Evolutionary conservation across 2,888 invertebrate species (phyloP), one percentile per base, ranked within the genome.

Genomic region (Athetis lepigone): DNA sequence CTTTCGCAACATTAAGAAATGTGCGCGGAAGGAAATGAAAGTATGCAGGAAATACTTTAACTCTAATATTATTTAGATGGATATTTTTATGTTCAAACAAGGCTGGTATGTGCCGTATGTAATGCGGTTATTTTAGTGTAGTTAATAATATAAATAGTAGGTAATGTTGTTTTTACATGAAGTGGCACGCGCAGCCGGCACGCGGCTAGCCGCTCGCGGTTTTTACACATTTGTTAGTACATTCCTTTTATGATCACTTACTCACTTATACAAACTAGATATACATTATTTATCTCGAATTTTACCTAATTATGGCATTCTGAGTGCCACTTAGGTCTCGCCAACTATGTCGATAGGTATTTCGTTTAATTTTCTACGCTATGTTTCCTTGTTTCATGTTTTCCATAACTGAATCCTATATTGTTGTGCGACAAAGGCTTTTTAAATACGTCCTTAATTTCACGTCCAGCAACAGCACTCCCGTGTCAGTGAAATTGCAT

Each of bases 11-110:
- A 62, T 70, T 58, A 52, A 63, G 58, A 67, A 72, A 61, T 62
- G 51, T 61, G 45, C 33, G 49, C 49, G 55, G 59, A 79, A 76
- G 72, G 67, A 79, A 75, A 75, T 79, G 76, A 79, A 68, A 70
- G 76, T 60, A 58, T 70, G 54, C 56, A 70, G 67, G 62, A 56
- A 70, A 78, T 66, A 54, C 54, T 64, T 58, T 46, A 29, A 42
- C 21, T 40, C 18, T 56, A 58, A 61, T 47, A 36, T 62, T 70
- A 70, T 70, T 64, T 50, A 40, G 23, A 54, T 75, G 37, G 46
- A 54, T 75, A 75, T 75, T 75, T 75, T 57, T 63, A 58, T 55
- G 19, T 63, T n/a, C n/a, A 29, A 63, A 45, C 37, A 9, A 27
- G 23, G 23, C 21, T 37, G 16, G 25, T 39, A 47, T 29, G 25